phyloP scores from a whole-genome alignment of 2,888 invertebrate genomes.

The Torymus texanus region DNA sequence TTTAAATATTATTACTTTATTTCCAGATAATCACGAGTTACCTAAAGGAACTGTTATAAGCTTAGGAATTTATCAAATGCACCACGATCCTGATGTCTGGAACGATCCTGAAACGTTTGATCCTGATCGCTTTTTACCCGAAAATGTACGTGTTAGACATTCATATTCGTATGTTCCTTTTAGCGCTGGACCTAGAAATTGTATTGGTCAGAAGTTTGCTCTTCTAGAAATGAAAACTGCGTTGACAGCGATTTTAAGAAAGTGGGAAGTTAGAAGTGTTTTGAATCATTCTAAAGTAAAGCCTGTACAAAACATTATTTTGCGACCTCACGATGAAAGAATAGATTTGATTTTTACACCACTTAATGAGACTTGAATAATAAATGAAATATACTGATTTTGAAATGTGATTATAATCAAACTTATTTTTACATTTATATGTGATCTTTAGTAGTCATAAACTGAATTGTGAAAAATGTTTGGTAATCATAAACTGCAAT shows the following conservation, averaged over 20 bases:
- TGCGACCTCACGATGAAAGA: conserved; percentile 60
- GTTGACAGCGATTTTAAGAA: conserved; percentile 62
- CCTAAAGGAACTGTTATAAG: conserved; percentile 74
- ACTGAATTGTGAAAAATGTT: no score
- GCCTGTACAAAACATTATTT: conserved; percentile 57
- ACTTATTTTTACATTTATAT: no score
- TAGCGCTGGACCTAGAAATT: conserved; percentile 70
- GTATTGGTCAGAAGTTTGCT: conserved; percentile 68
- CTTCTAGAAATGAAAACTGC: conserved; percentile 63
- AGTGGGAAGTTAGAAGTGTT: conserved; percentile 64
- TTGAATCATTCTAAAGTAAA: conserved; percentile 58
- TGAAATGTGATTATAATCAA: no score
- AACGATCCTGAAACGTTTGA: conserved; percentile 75
- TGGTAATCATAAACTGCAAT: no score
- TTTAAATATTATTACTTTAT: not conserved
- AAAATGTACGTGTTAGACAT: conserved; percentile 66
- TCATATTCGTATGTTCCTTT: conserved; percentile 69
- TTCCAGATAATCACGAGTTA: conserved; percentile 68
- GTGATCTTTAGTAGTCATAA: no score
- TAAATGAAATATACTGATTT: no score
- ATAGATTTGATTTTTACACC: conserved; percentile 29
- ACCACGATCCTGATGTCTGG: conserved; percentile 75
- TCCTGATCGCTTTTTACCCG: conserved; percentile 74
- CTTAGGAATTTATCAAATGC: conserved; percentile 74
- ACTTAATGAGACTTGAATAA: not conserved